Evolutionary conservation across 2,797 vertebrate genomes (phyloP).

Genomic region (Synaphobranchus kaupii): DNA sequence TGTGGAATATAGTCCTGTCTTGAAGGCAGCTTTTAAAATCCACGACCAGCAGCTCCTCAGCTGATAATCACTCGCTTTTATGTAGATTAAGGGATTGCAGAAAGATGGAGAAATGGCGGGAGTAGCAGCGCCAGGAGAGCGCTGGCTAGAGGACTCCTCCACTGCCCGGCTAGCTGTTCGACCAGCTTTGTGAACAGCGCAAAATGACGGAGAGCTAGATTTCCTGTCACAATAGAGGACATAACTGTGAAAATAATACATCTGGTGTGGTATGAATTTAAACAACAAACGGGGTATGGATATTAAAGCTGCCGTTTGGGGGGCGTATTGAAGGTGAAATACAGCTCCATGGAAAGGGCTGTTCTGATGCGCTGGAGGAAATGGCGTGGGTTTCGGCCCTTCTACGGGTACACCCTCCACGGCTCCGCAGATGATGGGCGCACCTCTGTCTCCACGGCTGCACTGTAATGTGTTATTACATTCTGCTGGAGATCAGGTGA

Average conservation of each 20-base stretch:
- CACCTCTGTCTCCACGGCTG: not conserved
- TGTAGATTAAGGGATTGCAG: conserved; percentile 26
- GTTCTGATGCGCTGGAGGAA: not conserved
- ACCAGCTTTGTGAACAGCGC: not conserved
- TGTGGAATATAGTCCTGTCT: conserved; percentile 55
- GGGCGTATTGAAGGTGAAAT: not conserved
- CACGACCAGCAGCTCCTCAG: conserved; percentile 34
- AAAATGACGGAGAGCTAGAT: not conserved
- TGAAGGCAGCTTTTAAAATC: conserved; percentile 46
- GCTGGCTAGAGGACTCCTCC: not conserved
- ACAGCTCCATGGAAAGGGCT: not conserved
- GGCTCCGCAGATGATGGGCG: not conserved
- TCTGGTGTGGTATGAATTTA: no score
- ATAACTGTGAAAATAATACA: not conserved
- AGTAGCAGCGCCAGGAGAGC: conserved; percentile 4
- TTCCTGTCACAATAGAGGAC: not conserved
- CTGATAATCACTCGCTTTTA: conserved; percentile 43
- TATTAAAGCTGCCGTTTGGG: not conserved
- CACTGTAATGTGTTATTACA: not conserved
- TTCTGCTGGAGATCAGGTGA: conserved; percentile 6
- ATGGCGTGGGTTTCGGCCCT: not conserved
- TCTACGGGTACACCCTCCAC: not conserved
- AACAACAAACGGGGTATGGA: not conserved
- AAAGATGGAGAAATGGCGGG: not conserved
- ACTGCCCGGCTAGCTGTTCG: not conserved